A percentile compares a stretch with the other conserved stretches of the same genome.
These are phyloP conservation scores for Trogon surrucura DNA, from an alignment of 2,113 vertebrate species.

Conservation along the genomic window DNA sequence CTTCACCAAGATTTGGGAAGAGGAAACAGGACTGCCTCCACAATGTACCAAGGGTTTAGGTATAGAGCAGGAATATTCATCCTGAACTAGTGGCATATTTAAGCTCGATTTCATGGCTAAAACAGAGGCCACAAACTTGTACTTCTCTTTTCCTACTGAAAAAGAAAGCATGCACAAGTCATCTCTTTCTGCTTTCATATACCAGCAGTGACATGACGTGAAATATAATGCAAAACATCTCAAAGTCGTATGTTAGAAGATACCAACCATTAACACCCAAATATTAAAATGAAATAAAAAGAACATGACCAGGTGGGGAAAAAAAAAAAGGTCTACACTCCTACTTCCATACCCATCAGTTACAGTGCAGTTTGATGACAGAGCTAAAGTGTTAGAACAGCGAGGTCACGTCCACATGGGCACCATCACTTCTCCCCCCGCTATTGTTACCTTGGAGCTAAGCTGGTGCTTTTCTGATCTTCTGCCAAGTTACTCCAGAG, in stretches of 20 bases:
- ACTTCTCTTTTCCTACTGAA: neutral
- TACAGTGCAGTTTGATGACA: rapidly evolving
- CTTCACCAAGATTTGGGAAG: neutral
- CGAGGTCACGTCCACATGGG: no score
- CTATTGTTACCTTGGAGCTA: neutral
- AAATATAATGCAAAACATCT: neutral
- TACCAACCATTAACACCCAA: neutral
- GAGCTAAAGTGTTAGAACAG: neutral
- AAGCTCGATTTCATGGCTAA: neutral
- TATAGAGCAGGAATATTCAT: neutral
- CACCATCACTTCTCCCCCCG: neutral
- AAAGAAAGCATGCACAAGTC: neutral
- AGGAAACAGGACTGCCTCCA: neutral
- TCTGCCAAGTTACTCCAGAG: neutral
- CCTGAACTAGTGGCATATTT: neutral
- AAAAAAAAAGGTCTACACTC: neutral
- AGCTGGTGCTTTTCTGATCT: neutral
- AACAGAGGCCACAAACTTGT: neutral
- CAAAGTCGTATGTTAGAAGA: neutral
- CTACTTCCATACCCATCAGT: neutral
- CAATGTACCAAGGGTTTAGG: neutral
- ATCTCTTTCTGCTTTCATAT: neutral
- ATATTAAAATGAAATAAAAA: neutral
- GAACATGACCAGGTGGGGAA: no score
- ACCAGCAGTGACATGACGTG: neutral